Evolutionary conservation across 2,113 vertebrate genomes (phyloP), one percentile per base, ranked within the genome.

Genomic region (Neomonachus schauinslandi): DNA sequence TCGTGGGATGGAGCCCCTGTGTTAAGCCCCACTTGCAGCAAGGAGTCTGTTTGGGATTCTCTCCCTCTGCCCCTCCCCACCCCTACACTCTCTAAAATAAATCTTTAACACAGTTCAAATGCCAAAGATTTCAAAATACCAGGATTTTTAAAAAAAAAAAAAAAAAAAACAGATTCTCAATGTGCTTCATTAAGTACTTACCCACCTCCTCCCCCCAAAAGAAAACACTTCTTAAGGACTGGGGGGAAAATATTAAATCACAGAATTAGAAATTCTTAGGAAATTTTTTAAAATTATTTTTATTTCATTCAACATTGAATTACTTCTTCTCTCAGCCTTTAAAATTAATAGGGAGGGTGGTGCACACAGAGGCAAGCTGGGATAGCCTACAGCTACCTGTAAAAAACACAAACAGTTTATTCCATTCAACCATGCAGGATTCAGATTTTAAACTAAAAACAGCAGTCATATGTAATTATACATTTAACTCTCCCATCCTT

Each of bases 401-500:
- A 94, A 96, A 67, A 89, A 87, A 76, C 49, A 93, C 28, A 55
- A 51, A 51, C 0, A 74, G 33, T 24, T 92, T 42, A 96, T 51
- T 86, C 61, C 63, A 84, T 69, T 89, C 65, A 63, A 53, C 71
- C 59, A 57, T 82, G 84, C 16, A 89, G 39, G 2, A 1, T 85
- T 97, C 82, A 94, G 72, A 82, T 76, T 82, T 85, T 72, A 93
- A 93, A 95, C 55, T 96, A 89, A 92, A 91, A 97, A 74, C 65
- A 89, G 36, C 59, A 96, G 39, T 94, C 15, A 24, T 65, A 65
- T 49, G 61, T 63, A 94, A 93, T 61, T 89, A 39, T 18, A 46
- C 11, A 7, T 69, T 88, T 97, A 93, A 93, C 31, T 71, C 86
- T 85, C 69, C 76, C 61, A 88, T 82, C 82, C 67, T 83, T 92